Evolutionary conservation across 2,113 vertebrate genomes (phyloP), one percentile per base, ranked within the genome.

Genomic region (Eira barbara): DNA sequence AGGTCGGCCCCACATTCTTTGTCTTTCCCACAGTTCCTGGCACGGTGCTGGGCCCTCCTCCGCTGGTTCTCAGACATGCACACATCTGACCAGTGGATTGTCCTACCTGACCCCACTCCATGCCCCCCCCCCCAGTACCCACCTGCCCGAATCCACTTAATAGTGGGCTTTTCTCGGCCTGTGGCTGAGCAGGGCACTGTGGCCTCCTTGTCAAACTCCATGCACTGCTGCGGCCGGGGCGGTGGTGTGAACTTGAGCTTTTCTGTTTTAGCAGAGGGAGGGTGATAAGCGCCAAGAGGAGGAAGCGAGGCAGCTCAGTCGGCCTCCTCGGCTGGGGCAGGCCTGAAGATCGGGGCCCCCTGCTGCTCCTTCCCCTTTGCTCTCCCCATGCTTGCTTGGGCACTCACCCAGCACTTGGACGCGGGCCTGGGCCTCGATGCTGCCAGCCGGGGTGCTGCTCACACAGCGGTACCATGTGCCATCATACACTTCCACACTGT

Each of bases 191-290:
- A 99, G 96, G 99, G 99, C 88, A 99, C 99, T 0, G 98, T 99
- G 89, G 99, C 99, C 84, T 99, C 99, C 89, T 99, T 99, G 97
- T 99, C 99, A 92, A 99, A 99, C 98, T 99, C 99, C 98, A 99
- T 99, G 98, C 99, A 99, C 98, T 99, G 99, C 94, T 99, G 98
- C 0, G 99, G 98, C 98, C 99, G 99, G 2, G 99, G 99, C 0
- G 99, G 99, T 0, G 99, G 99, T 0, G 99, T 99, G 98, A 99
- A 99, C 98, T 99, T 99, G 89, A 99, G 99, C 97, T 99, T 99
- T 98, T 99, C 99, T 99, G 99, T 97, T 85, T 95, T n/a, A 45
- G 78, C 0, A 42, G 45, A n/a, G 17, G 83, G 57, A 18, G 11
- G 63, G 49, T 3, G 71, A 42, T 47, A 29, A 21, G n/a, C 52